Base-by-base conservation (phyloP, 2,113 vertebrate genomes). In the Campylomormyrus tamandua region DNA sequence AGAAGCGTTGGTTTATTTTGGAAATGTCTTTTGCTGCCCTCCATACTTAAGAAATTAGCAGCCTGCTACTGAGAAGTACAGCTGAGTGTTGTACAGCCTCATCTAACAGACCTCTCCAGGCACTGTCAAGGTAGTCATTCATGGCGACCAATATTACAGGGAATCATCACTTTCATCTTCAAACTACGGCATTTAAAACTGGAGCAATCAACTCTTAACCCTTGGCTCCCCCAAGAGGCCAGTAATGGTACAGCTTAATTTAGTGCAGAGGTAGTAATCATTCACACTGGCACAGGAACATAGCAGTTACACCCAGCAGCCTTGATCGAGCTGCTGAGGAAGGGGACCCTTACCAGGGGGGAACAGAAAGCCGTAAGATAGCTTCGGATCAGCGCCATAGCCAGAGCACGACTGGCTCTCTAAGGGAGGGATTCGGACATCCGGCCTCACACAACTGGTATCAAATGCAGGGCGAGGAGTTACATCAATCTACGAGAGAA, bases 291-390 rank as follows among this genome's bases (percentile, higher is more conserved):
- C 5, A 19, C 15, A 19, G 74, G 15, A 42, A 70, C 62, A 70
- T 70, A 27, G 62, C n/a, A 66, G 62, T 66, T 9, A 66, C 62
- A 66, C 62, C 62, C n/a, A 27, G n/a, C 62, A 66, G 74, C 74
- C 35, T 42, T 7, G 3, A 19, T 39, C 35, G 3, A 8, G 74
- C 35, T 80, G 31, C 31, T 42, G 74, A 42, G 19, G 83, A 13
- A 83, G 10, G 27, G 85, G 17, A 49, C 24, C 95, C 97, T 95
- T 95, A 99, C 98, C 96, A 31, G 98, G 98, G 27, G 98, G 97
- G 90, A 97, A 99, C 13, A 99, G 97, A 94, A 97, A 98, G 90
- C 97, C 96, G 1, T 96, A 95, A 42, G 96, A 97, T 89, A 98
- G 94, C 74, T 96, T 95, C n/a, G 74, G 93, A 93, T 96, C 95